These are phyloP conservation scores for Microplitis mediator DNA, from an alignment of 1,140 invertebrate species.

Conservation along the genomic window DNA sequence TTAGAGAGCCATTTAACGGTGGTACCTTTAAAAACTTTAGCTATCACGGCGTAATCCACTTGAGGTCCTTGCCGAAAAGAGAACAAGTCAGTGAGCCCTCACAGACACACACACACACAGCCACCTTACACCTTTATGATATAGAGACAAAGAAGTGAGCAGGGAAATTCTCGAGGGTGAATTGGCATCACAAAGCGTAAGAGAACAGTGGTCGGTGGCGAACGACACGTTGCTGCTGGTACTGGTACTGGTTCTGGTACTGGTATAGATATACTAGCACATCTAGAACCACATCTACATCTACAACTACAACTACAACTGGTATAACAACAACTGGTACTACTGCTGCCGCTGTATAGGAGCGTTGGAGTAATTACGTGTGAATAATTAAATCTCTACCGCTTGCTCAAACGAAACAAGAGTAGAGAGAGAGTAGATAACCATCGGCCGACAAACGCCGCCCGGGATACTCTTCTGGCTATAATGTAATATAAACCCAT, in stretches of 20 bases:
- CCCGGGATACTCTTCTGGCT: too few species aligned
- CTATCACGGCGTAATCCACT: conserved; percentile 20
- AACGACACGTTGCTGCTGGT: conserved; percentile 7
- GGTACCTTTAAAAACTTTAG: conserved; percentile 5
- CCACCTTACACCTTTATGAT: background rate
- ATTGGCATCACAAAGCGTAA: conserved; percentile 16
- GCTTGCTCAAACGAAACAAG: conserved; percentile 26
- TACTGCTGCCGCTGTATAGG: background rate
- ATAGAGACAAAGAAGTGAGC: background rate
- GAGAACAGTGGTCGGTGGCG: conserved; percentile 10
- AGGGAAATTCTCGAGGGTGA: background rate
- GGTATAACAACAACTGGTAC: too few species aligned
- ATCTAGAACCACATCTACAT: too few species aligned
- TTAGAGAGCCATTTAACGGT: background rate
- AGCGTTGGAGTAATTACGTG: conserved; percentile 36
- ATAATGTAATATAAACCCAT: too few species aligned
- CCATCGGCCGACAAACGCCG: background rate
- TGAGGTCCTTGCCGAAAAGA: background rate
- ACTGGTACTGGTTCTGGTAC: background rate
- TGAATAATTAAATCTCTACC: conserved; percentile 43
- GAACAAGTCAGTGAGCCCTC: too few species aligned
- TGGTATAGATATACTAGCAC: too few species aligned
- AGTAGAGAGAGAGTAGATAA: background rate
- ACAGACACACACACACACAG: too few species aligned
- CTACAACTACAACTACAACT: too few species aligned